Evolutionary conservation across 2,888 invertebrate species (phyloP).

Genomic region (Therioaphis trifolii): DNA sequence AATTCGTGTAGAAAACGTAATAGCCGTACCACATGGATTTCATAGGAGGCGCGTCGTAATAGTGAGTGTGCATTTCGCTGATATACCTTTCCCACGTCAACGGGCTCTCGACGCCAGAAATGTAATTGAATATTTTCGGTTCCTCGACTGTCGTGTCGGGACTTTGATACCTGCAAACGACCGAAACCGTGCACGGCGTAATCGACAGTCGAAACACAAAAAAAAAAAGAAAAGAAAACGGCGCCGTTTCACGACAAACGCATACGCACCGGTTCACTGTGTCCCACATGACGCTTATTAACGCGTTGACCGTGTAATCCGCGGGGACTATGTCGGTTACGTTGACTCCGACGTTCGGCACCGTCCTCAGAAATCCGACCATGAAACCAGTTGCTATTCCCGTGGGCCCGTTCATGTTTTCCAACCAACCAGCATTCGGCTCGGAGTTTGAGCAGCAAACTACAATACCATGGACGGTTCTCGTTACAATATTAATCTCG

Average conservation of each 20-base stretch:
- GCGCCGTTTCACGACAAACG: too few species aligned
- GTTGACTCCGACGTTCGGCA: background rate
- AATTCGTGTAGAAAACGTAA: background rate
- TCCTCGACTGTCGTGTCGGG: background rate
- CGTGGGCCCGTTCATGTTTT: constrained; percentile 12
- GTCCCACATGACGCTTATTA: background rate
- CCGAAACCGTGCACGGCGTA: too few species aligned
- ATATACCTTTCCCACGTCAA: background rate
- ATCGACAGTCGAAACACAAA: too few species aligned
- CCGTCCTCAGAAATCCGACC: background rate
- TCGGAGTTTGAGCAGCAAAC: background rate
- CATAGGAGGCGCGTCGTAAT: background rate
- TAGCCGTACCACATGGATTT: background rate
- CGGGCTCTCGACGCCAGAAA: background rate
- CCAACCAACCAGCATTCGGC: background rate
- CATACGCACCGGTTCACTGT: background rate
- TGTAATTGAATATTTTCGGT: constrained; percentile 11
- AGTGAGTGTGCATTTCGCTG: background rate
- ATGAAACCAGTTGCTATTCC: background rate
- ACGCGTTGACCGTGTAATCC: constrained; percentile 2
- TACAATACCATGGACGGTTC: background rate
- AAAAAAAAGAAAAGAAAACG: too few species aligned
- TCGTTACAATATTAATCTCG: too few species aligned
- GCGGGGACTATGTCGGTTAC: background rate
- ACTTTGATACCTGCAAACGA: background rate